Percentiles rank a stretch among this genome's conserved stretches.
phyloP scores from a whole-genome alignment of 2,113 vertebrate genomes.

The Neotragus pygmaeus region DNA sequence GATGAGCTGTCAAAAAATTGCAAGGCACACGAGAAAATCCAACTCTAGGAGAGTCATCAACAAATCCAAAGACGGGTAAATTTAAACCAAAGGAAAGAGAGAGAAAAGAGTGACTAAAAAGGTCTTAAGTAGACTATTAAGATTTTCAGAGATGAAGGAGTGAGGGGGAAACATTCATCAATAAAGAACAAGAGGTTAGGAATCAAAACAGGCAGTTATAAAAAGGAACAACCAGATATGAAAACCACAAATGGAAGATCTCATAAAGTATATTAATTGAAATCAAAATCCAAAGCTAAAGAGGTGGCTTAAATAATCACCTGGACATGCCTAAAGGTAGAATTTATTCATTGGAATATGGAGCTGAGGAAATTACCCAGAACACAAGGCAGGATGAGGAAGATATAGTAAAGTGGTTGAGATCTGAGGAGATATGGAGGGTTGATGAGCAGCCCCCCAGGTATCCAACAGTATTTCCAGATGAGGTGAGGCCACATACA shows the following conservation, averaged over 20 bases:
- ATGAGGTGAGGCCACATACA: neutral
- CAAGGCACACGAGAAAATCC: neutral
- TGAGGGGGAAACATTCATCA: neutral
- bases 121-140: too few species aligned
- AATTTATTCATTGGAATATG: neutral
- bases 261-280: fast-evolving
- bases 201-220: neutral
- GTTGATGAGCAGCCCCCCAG: fast-evolving
- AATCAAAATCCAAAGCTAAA: neutral
- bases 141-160: neutral
- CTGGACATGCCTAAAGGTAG: neutral
- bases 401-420: too few species aligned
- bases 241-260: neutral
- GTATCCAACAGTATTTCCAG: neutral
- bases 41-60: neutral
- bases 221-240: neutral
- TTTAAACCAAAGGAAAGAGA: neutral
- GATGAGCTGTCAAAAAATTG: neutral
- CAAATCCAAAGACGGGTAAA: neutral
- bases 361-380: neutral
- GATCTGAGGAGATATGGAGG: too few species aligned
- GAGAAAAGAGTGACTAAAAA: neutral
- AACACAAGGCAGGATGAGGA: neutral
- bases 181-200: neutral
- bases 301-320: neutral